Evolutionary conservation across 2,888 invertebrate genomes (phyloP), one percentile per base, ranked within the genome.

Genomic region (Prostheceraeus crozeri): DNA sequence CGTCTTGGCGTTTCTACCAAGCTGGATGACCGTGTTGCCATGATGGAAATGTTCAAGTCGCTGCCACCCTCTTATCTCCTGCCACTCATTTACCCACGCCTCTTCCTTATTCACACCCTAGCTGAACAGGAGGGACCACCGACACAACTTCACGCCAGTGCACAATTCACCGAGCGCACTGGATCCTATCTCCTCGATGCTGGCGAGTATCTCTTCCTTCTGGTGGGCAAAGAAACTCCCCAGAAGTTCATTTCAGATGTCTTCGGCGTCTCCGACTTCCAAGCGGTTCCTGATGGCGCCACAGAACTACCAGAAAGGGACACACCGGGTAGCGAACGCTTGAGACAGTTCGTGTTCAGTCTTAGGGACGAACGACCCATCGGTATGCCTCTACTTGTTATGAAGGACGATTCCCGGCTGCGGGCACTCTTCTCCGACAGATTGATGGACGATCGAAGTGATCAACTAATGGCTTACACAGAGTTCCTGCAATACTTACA

Each of bases 131-230:
- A 76, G 68, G 14, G 25, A 25, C 74, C 75, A 66, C 86, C 90
- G 65, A 85, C 86, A 1, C 80, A 85, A 25, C 72, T 94, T 59
- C 91, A 91, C 70, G 80, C 96, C 48, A 85, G 89, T 1, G 86
- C 87, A 62, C 82, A 81, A 64, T 77, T 81, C 64, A 74, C 89
- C 56, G 85, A 84, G 71, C 79, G 83, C 0, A 81, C 81, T 62
- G 96, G 94, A 28, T 87, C 87, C 8, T 99, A 91, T 76, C 79
- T 98, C 1, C 78, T 98, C 75, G 96, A 98, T 76, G 83, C 85
- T 65, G 89, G 89, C 8, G 84, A 85, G 58, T 81, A 81, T 62
- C 84, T 94, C 78, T 82, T 85, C 51, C 74, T 96, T 54, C 86
- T 89, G 75, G 82, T 96, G 35, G 87, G 91, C 46, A 83, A 86